These are phyloP conservation scores for Anticlea derivata DNA, from an alignment of 2,888 invertebrate genomes.

Conservation along the genomic window DNA sequence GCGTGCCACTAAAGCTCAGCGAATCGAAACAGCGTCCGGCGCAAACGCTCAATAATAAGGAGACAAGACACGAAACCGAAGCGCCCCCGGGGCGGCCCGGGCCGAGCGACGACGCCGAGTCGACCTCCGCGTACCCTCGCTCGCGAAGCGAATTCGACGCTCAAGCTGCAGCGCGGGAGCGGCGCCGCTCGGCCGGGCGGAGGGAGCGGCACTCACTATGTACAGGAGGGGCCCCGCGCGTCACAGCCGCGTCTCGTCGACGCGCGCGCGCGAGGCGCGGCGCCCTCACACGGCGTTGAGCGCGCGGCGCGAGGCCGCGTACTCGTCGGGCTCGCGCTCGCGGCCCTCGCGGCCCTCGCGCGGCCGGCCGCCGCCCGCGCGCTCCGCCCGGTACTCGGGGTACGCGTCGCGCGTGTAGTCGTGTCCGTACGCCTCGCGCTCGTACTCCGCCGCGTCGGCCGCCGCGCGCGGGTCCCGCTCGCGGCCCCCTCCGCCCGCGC, in stretches of 20 bases:
- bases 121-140: slow-evolving; percentile 22
- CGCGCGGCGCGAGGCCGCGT: slow-evolving; percentile 87
- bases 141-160: slow-evolving; percentile 26
- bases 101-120: slow-evolving; percentile 18
- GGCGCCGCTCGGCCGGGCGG: slow-evolving; percentile 21
- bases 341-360: slow-evolving; percentile 20
- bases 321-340: slow-evolving; percentile 69
- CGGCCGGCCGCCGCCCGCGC: no score
- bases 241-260: slow-evolving; percentile 33
- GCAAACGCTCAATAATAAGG: slow-evolving; percentile 43
- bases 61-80: slow-evolving; percentile 33
- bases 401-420: slow-evolving; percentile 47
- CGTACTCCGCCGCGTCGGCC: slow-evolving; percentile 43
- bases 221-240: no score
- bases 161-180: slow-evolving; percentile 25
- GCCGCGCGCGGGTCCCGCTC: slow-evolving; percentile 42
- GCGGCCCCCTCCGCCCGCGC: slow-evolving; percentile 28
- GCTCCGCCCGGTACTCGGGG: slow-evolving; percentile 56
- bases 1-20: slow-evolving; percentile 57
- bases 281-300: slow-evolving; percentile 87
- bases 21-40: slow-evolving; percentile 54
- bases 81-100: slow-evolving; percentile 27
- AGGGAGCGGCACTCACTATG: no score
- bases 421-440: slow-evolving; percentile 63
- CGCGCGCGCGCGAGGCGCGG: slow-evolving; percentile 25